Base-by-base conservation (phyloP, 2,797 vertebrate species). In the Pachyuromys duprasi region DNA sequence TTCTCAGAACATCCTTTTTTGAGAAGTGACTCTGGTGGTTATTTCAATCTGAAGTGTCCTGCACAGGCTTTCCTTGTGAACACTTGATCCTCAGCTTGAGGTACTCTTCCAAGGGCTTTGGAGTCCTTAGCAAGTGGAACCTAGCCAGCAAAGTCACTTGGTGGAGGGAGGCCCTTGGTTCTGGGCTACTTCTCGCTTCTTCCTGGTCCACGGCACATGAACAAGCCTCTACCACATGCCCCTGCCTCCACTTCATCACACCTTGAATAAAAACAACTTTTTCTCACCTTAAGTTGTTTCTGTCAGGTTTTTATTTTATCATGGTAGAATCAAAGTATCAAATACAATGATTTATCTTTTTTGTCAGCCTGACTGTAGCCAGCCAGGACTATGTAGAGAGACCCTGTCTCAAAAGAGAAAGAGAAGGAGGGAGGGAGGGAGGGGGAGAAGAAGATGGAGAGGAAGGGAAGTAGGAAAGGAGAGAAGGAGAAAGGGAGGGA, bases 401-500 rank as follows among this genome's bases (percentile, higher is more conserved):
- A 82, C 36, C 39, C 72, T 75, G 24, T 74, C 70, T 39, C 20
- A 39, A 42, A 6, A 72, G 22, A 72, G 8, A 4, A 22, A 15
- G 14, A 57, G 17, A 57, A 15, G 17, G 17, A 15, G 20, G 4
- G 5, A 18, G n/a, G 2, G 28, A 17, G 31, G 3, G 6, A 12
- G 31, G 3, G 7, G 14, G 14, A 33, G 31, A 26, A 18, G 11
- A 7, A 13, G 6, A 24, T 28, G 2, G 24, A 11, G 15, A 4
- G 5, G 18, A 8, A 15, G 5, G 42, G 4, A 15, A 20, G 26
- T 4, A 28, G 13, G 42, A 5, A 76, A 4, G 42, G 5, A 11
- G 39, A 1, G 5, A 31, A 5, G 13, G 5, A 45, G 24, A 4
- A 2, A 28, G 26, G 42, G 15, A 53, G 28, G 5, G 15, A 0